Evolutionary conservation across 1,140 invertebrate species (phyloP).

Genomic region (Glossosoma conforme): DNA sequence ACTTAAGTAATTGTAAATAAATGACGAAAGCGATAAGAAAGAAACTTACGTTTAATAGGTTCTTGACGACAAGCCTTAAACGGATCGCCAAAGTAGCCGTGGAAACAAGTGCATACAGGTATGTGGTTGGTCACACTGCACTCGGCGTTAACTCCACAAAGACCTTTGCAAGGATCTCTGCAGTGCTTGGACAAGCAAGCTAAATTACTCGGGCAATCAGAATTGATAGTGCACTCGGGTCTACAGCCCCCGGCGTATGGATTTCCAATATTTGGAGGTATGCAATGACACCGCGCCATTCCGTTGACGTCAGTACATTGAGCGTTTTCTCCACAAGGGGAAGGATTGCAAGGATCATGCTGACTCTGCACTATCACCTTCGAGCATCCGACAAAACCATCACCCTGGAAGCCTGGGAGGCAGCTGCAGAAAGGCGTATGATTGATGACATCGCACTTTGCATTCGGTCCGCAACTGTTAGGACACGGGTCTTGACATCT

Average conservation of each 20-base stretch:
- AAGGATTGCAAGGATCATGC: slow-evolving; percentile 68
- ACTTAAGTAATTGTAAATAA: no score
- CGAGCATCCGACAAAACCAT: slow-evolving; percentile 75
- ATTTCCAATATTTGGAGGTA: slow-evolving; percentile 81
- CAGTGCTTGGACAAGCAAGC: slow-evolving; percentile 82
- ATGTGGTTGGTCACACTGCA: slow-evolving; percentile 79
- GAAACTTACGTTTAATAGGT: slow-evolving; percentile 52
- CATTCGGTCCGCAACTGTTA: slow-evolving; percentile 70
- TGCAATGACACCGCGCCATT: slow-evolving; percentile 69
- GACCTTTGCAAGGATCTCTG: slow-evolving; percentile 80
- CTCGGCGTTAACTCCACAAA: slow-evolving; percentile 78
- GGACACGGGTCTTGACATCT: slow-evolving; percentile 75
- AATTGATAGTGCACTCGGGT: slow-evolving; percentile 76
- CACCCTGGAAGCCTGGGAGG: slow-evolving; percentile 67
- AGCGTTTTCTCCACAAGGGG: slow-evolving; percentile 77
- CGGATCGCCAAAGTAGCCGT: slow-evolving; percentile 74
- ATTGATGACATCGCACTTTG: slow-evolving; percentile 73
- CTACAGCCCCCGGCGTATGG: slow-evolving; percentile 71
- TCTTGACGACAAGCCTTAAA: slow-evolving; percentile 69
- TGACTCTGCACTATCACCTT: slow-evolving; percentile 46
- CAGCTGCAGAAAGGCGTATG: slow-evolving; percentile 80
- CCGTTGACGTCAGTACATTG: slow-evolving; percentile 66
- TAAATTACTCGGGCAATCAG: slow-evolving; percentile 74
- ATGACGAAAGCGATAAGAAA: no score
- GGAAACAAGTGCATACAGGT: slow-evolving; percentile 71